Conservation (phyloP, 2,888 invertebrate species). For the Eristalis pertinax region DNA sequence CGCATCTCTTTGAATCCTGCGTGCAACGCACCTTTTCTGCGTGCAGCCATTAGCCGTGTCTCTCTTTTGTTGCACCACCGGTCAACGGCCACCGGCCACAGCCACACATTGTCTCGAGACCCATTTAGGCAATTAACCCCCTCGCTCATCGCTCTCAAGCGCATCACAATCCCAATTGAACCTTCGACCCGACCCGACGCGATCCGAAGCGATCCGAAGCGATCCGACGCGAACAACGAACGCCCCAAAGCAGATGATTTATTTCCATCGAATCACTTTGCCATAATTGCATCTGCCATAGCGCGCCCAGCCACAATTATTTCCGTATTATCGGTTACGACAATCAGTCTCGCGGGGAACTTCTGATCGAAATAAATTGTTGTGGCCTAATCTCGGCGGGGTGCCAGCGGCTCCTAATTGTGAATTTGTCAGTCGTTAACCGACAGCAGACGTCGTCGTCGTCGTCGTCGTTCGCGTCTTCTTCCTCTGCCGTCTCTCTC, state of each 20-base stretch:
- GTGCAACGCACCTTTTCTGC: background rate
- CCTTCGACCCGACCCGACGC: background rate
- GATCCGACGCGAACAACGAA: background rate
- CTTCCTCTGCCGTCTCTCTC: background rate
- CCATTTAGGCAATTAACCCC: background rate
- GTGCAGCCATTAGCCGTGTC: background rate
- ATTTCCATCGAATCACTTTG: conserved; percentile 36
- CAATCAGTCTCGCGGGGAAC: conserved; percentile 23
- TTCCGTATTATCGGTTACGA: conserved; percentile 17
- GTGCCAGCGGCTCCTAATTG: conserved; percentile 24
- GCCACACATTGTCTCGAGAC: no score
- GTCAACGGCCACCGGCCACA: no score
- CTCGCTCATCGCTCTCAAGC: background rate
- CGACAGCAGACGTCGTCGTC: conserved; percentile 20
- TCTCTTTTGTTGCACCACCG: background rate
- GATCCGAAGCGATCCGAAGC: no score
- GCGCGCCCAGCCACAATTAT: background rate
- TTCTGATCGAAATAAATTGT: conserved; percentile 43
- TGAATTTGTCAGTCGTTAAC: conserved; percentile 51
- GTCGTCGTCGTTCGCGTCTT: no score
- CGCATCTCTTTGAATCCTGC: background rate
- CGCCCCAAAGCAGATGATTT: conserved; percentile 15
- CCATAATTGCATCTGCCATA: conserved; percentile 18
- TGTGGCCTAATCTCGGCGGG: conserved; percentile 6
- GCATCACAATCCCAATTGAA: background rate